Evolutionary conservation across 2,113 vertebrate species (phyloP).

Genomic region (Odocoileus hemionus): DNA sequence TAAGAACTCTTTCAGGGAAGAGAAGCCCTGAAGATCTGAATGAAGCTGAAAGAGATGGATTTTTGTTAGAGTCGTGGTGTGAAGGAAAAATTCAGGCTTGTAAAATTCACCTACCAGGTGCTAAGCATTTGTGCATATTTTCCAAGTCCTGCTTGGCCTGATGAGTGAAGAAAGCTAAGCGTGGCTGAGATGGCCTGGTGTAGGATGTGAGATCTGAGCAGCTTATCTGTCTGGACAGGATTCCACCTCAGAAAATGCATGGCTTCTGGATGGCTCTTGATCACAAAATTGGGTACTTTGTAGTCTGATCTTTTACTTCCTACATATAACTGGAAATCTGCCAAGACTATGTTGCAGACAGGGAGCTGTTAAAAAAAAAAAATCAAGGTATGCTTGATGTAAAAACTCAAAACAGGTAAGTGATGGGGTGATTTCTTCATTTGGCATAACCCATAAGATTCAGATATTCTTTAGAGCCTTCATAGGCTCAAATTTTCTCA

Average conservation of each 20-base stretch:
- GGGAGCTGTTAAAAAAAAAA: background rate
- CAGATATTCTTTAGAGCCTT: background rate
- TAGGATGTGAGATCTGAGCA: background rate
- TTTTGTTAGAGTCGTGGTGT: background rate
- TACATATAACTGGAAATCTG: background rate
- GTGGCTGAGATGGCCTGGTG: rapidly evolving
- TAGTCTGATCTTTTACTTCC: background rate
- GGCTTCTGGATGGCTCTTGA: background rate
- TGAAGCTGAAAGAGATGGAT: background rate
- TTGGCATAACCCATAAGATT: background rate
- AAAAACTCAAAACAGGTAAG: background rate
- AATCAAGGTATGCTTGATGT: background rate
- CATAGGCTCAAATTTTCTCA: background rate
- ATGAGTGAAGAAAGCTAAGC: background rate
- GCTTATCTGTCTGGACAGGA: background rate
- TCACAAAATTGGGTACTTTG: background rate
- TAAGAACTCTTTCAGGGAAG: background rate
- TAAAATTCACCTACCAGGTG: background rate
- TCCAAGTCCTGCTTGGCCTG: background rate
- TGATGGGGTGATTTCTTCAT: background rate
- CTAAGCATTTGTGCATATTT: background rate
- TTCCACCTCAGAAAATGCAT: background rate
- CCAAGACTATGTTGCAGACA: background rate
- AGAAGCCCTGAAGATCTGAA: background rate
- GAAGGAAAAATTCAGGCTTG: background rate